A percentile compares a stretch with the other conserved stretches of the same genome.
Evolutionary conservation across 2,888 invertebrate genomes (phyloP).

Genomic region (Synanthedon tipuliformis): DNA sequence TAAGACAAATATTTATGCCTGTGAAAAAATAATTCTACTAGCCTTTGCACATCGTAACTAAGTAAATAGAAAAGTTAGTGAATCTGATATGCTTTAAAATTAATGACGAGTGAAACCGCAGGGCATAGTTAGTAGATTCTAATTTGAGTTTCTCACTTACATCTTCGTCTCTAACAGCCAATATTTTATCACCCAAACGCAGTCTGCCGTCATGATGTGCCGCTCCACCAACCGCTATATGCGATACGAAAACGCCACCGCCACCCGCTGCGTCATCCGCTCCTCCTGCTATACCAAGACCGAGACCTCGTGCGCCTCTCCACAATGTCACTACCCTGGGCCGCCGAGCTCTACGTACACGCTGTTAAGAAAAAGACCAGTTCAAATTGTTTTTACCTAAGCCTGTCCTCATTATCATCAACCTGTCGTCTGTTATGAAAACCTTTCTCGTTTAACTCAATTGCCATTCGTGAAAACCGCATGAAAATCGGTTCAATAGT

Average conservation of each 20-base stretch:
- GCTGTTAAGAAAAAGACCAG: slow-evolving; percentile 22
- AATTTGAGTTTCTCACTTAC: slow-evolving; percentile 28
- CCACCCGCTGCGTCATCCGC: slow-evolving; percentile 61
- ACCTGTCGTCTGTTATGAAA: too few relatives aligned
- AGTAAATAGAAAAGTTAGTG: too few relatives aligned
- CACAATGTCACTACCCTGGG: slow-evolving; percentile 57
- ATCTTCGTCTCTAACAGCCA: slow-evolving; percentile 61
- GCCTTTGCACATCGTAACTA: too few relatives aligned
- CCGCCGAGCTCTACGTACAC: slow-evolving; percentile 53
- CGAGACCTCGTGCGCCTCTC: slow-evolving; percentile 56
- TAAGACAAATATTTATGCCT: too few relatives aligned
- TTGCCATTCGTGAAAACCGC: too few relatives aligned
- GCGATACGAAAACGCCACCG: slow-evolving; percentile 62
- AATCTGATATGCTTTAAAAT: too few relatives aligned
- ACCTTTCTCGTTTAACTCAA: too few relatives aligned
- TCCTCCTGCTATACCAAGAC: slow-evolving; percentile 62
- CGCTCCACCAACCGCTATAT: slow-evolving; percentile 61
- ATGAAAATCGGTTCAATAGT: too few relatives aligned
- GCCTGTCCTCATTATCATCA: too few relatives aligned
- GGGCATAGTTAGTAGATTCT: too few relatives aligned
- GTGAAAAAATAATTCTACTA: too few relatives aligned
- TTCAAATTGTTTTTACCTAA: neutral
- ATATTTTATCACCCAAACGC: slow-evolving; percentile 61
- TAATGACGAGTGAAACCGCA: too few relatives aligned
- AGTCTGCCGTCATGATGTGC: slow-evolving; percentile 61